phyloP scores from a whole-genome alignment of 2,888 invertebrate genomes.

The Sinodicranocentrus sp. region DNA sequence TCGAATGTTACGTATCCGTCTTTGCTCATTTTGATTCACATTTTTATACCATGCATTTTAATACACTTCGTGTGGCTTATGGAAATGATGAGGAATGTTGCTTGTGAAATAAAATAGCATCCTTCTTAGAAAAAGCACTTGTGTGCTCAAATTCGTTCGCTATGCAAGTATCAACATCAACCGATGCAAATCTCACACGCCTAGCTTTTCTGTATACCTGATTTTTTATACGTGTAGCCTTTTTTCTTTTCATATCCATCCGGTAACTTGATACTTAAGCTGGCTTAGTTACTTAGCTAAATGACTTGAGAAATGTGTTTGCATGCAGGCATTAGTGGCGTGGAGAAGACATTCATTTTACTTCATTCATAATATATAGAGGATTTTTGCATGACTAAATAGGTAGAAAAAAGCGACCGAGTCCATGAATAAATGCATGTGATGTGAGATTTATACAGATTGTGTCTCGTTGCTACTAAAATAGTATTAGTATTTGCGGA shows the following conservation, averaged over 20 bases:
- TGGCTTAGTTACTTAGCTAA: constrained; percentile 32
- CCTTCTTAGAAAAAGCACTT: too few species aligned
- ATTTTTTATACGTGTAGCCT: not conserved
- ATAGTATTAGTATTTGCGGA: constrained; percentile 4
- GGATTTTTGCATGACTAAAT: constrained; percentile 63
- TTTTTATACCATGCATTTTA: not conserved
- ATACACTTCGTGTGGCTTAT: too few species aligned
- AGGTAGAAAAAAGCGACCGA: constrained; percentile 32
- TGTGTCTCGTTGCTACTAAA: constrained; percentile 2
- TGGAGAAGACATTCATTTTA: constrained; percentile 45
- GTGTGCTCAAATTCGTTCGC: too few species aligned
- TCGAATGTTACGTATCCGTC: not conserved
- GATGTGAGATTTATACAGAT: constrained; percentile 36
- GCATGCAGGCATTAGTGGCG: constrained; percentile 14
- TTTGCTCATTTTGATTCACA: constrained; percentile 25
- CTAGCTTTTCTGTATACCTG: not conserved
- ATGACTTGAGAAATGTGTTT: constrained; percentile 34
- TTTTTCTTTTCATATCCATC: constrained; percentile 27
- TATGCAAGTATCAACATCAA: too few species aligned
- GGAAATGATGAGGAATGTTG: too few species aligned
- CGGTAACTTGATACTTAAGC: constrained; percentile 55
- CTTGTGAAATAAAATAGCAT: too few species aligned
- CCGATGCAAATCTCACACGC: not conserved
- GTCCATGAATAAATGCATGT: constrained; percentile 52
- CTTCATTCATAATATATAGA: constrained; percentile 17